Conservation (phyloP, 92 coral and sea anemone genomes). For the Blastomussa wellsi region DNA sequence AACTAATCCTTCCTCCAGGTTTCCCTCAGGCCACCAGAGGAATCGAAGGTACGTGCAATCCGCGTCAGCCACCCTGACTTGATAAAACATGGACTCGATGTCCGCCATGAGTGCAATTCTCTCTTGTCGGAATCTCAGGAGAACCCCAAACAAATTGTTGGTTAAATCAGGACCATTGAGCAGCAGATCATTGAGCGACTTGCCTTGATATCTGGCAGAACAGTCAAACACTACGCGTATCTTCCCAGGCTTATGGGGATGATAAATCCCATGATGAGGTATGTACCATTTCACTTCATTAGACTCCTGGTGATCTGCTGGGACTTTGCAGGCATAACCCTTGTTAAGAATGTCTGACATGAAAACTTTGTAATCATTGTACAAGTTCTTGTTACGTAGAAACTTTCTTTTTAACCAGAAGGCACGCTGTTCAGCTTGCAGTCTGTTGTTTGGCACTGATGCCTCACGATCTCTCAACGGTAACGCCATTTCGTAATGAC, state of each 20-base stretch:
- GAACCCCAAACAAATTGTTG: constrained; percentile 19
- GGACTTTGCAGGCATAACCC: constrained; percentile 36
- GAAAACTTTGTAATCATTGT: constrained; percentile 11
- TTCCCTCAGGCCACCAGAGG: constrained; percentile 49
- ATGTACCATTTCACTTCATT: constrained; percentile 22
- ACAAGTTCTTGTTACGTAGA: background rate
- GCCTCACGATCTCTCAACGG: constrained; percentile 9
- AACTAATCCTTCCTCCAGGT: background rate
- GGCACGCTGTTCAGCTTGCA: constrained; percentile 20
- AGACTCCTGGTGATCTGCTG: background rate
- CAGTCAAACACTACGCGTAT: no score
- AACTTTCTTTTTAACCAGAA: constrained; percentile 23
- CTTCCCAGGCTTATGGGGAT: constrained; percentile 19
- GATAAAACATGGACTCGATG: constrained; percentile 32
- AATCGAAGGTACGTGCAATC: constrained; percentile 23
- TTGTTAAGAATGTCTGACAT: constrained; percentile 14
- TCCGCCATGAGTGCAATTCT: constrained; percentile 29
- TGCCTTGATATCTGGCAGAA: constrained; percentile 14
- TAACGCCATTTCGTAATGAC: constrained; percentile 8
- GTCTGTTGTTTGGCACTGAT: constrained; percentile 8
- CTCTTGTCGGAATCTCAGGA: constrained; percentile 18
- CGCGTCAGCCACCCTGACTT: constrained; percentile 11
- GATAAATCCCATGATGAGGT: constrained; percentile 36
- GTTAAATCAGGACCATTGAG: constrained; percentile 39
- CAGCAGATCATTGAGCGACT: constrained; percentile 23